A percentile compares a stretch with the other conserved stretches of the same genome.
Conservation (phyloP, 2,797 vertebrate species). For the Acanthiza pusilla region DNA sequence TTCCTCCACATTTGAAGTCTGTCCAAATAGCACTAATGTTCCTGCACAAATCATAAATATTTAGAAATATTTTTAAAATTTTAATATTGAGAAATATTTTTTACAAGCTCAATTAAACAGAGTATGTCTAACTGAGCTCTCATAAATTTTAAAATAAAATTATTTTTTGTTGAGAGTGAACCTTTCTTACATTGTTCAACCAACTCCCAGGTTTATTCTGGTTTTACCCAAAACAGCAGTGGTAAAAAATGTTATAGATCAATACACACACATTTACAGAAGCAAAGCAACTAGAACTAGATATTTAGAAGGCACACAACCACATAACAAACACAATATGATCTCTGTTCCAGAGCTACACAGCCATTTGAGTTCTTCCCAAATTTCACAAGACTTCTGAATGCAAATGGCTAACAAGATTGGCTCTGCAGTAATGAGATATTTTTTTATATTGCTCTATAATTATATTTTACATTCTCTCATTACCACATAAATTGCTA, state of each 20-base stretch:
- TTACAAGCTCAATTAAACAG: background rate
- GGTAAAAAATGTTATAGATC: background rate
- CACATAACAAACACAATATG: background rate
- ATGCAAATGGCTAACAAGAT: background rate
- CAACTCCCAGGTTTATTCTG: background rate
- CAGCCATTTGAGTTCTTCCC: background rate
- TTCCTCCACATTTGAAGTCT: slow-evolving; percentile 12
- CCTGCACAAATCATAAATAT: slow-evolving; percentile 3
- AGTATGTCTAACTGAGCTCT: background rate
- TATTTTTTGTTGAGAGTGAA: background rate
- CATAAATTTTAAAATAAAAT: background rate
- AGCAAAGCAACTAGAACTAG: background rate
- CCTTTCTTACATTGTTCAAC: background rate
- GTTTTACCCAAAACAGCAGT: background rate
- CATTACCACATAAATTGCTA: slow-evolving; percentile 22
- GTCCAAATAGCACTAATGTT: background rate
- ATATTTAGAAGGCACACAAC: background rate
- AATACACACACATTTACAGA: background rate
- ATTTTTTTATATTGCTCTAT: background rate
- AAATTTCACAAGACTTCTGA: background rate
- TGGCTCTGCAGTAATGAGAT: background rate
- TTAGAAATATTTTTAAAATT: background rate
- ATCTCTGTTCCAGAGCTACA: background rate
- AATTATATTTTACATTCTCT: slow-evolving; percentile 12
- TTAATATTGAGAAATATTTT: background rate